Evolutionary conservation across 2,113 vertebrate genomes (phyloP), one percentile per base, ranked within the genome.

Genomic region (Phyllostomus discolor): DNA sequence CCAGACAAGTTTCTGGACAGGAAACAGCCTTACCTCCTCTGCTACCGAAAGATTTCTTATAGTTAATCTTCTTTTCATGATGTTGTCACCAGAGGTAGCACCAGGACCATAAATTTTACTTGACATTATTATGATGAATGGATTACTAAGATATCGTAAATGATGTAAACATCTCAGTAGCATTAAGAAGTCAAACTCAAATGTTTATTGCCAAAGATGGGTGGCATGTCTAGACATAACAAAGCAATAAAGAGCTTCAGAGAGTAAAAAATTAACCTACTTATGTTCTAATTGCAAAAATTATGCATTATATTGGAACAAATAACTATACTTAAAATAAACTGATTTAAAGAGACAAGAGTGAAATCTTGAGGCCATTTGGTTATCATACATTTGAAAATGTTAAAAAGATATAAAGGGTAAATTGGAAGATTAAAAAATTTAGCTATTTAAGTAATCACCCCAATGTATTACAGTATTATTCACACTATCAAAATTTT

Each of bases 221-320:
- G 76, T 97, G 97, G 69, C 96, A 52, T 91, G 92, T 98, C 96
- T 98, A 97, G 95, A 98, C 88, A 91, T 96, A 97, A 96, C 48
- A 97, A 62, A 96, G 35, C 69, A 96, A 96, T 96, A 93, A 97
- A 97, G 96, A 97, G 31, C 7, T 89, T 48, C 33, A 84, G 95
- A 96, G 89, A 98, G 96, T 95, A 89, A 98, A 96, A 97, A 98
- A 97, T 96, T 96, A 98, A 95, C 94, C 64, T 90, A 93, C n/a
- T 96, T 66, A 96, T 98, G 67, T 96, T 96, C 96, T 97, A 92
- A 97, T 95, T 97, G 57, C 73, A 95, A 90, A 89, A 98, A 96
- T 97, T 95, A 96, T 88, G 76, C 78, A 97, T 94, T 98, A 95
- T 97, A 97, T 96, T 94, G 85, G 95, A 94, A 97, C 69, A 97